Conservation (phyloP, 2,888 invertebrate genomes). For the Rhamnusium bicolor region DNA sequence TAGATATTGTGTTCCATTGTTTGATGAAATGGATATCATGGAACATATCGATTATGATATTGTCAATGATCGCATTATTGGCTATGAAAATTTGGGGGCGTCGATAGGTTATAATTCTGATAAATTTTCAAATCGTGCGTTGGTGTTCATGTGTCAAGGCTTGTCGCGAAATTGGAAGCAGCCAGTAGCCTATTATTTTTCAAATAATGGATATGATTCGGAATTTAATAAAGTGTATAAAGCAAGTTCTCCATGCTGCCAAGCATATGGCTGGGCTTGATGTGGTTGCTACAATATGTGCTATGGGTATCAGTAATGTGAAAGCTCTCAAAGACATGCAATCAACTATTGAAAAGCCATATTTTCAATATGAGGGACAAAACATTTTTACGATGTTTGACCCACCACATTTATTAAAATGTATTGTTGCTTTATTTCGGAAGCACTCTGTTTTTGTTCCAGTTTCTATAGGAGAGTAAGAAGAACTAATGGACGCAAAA, state of each 20-base stretch:
- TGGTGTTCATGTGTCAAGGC: neutral
- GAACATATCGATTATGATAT: neutral
- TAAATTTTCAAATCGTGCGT: neutral
- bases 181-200: neutral
- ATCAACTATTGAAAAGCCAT: constrained; percentile 1
- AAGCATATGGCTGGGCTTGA: neutral
- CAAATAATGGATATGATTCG: no score
- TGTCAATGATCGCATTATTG: neutral
- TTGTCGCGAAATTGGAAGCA: neutral
- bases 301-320: no score
- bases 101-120: neutral
- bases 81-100: neutral
- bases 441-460: constrained; percentile 20
- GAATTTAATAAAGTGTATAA: neutral
- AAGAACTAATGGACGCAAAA: constrained; percentile 2
- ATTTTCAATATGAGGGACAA: constrained; percentile 5
- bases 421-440: constrained; percentile 16
- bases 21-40: neutral
- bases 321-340: neutral
- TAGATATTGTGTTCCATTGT: constrained; percentile 31
- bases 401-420: constrained; percentile 30
- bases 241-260: neutral
- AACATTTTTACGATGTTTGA: constrained; percentile 21
- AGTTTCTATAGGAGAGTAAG: neutral
- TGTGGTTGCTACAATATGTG: neutral